Evolutionary conservation across 2,797 vertebrate species (phyloP), one percentile per base, ranked within the genome.

Genomic region (Hypotaenidia okinawae): DNA sequence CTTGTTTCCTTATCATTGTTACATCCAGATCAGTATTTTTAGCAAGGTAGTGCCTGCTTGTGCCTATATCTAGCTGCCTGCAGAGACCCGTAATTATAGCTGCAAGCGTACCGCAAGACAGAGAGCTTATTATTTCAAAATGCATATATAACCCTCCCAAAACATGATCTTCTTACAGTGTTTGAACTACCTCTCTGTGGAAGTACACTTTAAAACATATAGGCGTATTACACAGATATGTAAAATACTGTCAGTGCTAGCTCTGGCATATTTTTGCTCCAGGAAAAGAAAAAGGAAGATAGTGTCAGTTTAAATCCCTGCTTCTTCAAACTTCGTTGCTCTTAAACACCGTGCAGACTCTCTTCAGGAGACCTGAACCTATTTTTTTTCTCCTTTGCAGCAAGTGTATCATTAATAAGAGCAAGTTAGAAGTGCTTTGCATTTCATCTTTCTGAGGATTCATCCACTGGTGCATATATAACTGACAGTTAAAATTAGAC

Each of bases 401-500:
- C 97, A 98, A 98, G 97, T 98, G 96, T 97, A 98, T 97, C 98
- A 98, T 98, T 98, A 98, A 97, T 98, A 98, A 97, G 97, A 98
- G 97, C 98, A 98, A 98, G 98, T 97, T 97, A 96, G 96, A 97
- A 97, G 95, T 95, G 97, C 96, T 98, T 98, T 98, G 98, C 98
- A 98, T 98, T 98, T 98, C 97, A 98, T 98, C 97, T 98, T 98
- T 96, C 96, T 95, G 96, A 97, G 96, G 96, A 98, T 98, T 98
- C 97, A 96, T 97, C 96, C 96, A 96, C 95, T 96, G 97, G 97
- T 97, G 98, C 97, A 96, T 97, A 97, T 84, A 98, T 98, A 98
- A 98, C 98, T 98, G 98, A 98, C 98, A 98, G 98, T 96, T 98
- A 98, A 97, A 98, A 98, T 98, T 98, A 98, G 98, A 98, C 97